Evolutionary conservation across 2,113 vertebrate species (phyloP).

Genomic region (Colaptes auratus): DNA sequence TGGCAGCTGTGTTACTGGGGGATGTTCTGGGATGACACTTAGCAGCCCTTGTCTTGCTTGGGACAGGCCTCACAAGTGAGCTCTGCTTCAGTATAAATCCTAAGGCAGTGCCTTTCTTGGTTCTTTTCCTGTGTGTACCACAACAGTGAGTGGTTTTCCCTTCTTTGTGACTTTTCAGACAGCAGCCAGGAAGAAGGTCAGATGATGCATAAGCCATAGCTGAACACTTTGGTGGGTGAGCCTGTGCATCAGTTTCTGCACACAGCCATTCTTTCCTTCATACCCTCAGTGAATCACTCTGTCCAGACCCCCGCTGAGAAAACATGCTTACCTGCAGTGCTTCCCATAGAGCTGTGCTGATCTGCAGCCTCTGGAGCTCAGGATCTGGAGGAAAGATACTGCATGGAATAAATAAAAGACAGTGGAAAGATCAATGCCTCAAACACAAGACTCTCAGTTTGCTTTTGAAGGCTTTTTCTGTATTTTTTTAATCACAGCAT

Average conservation of each 20-base stretch:
- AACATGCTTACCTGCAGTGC: background rate
- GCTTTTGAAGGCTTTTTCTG: background rate
- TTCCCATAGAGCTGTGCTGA: background rate
- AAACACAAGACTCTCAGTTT: background rate
- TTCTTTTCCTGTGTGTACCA: background rate
- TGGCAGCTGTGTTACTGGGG: background rate
- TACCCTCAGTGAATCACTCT: background rate
- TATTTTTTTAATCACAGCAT: background rate
- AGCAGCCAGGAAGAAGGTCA: background rate
- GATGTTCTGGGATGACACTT: background rate
- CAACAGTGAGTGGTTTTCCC: background rate
- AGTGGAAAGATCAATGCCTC: background rate
- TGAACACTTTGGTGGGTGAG: rapidly evolving
- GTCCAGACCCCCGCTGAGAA: rapidly evolving
- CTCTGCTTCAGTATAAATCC: background rate
- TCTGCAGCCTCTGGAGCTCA: background rate
- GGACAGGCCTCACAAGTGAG: background rate
- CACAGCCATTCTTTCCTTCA: rapidly evolving
- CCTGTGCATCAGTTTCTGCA: rapidly evolving
- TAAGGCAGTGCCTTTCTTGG: background rate
- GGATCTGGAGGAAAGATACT: background rate
- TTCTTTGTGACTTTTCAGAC: background rate
- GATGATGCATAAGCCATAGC: rapidly evolving
- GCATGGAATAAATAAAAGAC: rapidly evolving
- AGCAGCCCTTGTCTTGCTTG: background rate